Percentiles rank a stretch among this genome's conserved stretches.
Conservation (phyloP, 2,888 invertebrate species). For the Agrochola lychnidis region DNA sequence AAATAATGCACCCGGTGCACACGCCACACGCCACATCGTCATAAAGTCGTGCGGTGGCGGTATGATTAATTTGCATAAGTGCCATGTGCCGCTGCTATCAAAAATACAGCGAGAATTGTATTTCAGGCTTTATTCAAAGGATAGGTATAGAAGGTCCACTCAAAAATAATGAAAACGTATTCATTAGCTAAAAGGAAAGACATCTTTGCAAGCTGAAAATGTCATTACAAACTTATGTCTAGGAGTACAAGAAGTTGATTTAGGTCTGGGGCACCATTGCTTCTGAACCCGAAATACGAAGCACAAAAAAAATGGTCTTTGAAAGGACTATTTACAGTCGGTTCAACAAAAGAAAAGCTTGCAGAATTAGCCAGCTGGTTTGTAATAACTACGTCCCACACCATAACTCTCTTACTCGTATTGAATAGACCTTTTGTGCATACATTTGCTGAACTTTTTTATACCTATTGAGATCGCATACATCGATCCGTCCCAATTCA, state of each 20-base stretch:
- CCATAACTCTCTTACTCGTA: not conserved
- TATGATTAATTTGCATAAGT: conserved; percentile 47
- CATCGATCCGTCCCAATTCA: conserved; percentile 38
- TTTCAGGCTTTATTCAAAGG: not conserved
- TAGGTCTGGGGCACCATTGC: not conserved
- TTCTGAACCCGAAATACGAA: not conserved
- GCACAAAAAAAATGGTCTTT: not conserved
- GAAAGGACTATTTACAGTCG: not conserved
- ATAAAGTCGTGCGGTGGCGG: conserved; percentile 7
- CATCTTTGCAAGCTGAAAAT: not conserved
- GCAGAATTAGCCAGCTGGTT: not conserved
- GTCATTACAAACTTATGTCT: not conserved
- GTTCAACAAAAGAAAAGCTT: not conserved
- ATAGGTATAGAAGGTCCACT: not conserved
- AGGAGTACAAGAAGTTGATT: not conserved
- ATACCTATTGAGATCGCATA: not conserved
- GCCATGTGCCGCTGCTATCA: conserved; percentile 28
- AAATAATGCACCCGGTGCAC: conserved; percentile 28
- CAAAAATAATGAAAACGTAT: not conserved
- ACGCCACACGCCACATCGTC: conserved; percentile 27
- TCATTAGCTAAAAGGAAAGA: not conserved
- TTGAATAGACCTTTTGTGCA: conserved; percentile 10
- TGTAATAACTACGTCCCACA: not conserved
- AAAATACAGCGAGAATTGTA: conserved; percentile 25
- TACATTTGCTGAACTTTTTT: not conserved